These are phyloP conservation scores for Synaphobranchus kaupii DNA, from an alignment of 2,797 vertebrate species.

Conservation along the genomic window DNA sequence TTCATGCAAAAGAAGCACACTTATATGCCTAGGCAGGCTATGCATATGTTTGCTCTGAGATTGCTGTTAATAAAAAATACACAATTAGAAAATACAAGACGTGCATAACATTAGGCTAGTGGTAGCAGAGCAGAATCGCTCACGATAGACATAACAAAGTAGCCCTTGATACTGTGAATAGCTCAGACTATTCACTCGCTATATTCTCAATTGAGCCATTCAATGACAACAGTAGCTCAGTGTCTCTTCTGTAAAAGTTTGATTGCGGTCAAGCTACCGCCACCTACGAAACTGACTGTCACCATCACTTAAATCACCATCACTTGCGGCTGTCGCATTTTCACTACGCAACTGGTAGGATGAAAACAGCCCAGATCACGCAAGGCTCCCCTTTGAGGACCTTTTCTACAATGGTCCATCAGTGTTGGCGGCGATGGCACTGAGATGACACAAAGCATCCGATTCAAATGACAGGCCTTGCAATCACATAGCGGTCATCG, in stretches of 20 bases:
- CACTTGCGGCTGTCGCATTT: not conserved
- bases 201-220: not conserved
- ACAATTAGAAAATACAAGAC: not conserved
- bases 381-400: not conserved
- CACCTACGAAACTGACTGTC: not conserved
- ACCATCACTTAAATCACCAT: not conserved
- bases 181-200: not conserved
- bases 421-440: slow-evolving; percentile 21
- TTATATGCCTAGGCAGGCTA: not conserved
- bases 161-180: not conserved
- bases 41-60: not conserved
- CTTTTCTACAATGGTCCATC: not conserved
- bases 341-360: not conserved
- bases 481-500: slow-evolving; percentile 32
- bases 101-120: not conserved
- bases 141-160: not conserved
- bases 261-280: not conserved
- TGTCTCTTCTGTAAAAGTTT: not conserved
- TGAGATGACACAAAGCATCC: slow-evolving; percentile 46
- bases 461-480: slow-evolving; percentile 41
- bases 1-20: not conserved
- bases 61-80: not conserved
- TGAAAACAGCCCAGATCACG: not conserved
- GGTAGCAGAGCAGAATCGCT: not conserved
- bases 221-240: slow-evolving; percentile 6